Evolutionary conservation across 1,140 invertebrate species (phyloP).

Genomic region (Bactericera cockerelli): DNA sequence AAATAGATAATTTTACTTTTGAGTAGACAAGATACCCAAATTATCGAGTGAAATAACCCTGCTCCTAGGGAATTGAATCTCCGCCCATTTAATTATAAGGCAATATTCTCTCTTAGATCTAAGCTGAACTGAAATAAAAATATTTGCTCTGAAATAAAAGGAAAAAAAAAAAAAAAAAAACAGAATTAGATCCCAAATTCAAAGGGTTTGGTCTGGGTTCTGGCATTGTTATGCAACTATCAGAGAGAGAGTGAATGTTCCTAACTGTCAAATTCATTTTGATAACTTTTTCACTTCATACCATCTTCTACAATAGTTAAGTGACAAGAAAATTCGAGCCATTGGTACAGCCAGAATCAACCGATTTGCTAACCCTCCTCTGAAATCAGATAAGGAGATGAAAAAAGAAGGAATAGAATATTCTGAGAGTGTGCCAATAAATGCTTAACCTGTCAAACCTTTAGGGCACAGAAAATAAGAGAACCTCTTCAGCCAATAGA

Average conservation of each 20-base stretch:
- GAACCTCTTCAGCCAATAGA: neutral
- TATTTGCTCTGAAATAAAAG: constrained; percentile 23
- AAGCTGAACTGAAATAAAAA: constrained; percentile 18
- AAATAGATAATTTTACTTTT: too few relatives aligned
- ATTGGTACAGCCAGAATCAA: constrained; percentile 17
- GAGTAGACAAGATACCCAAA: too few relatives aligned
- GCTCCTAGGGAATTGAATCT: too few relatives aligned
- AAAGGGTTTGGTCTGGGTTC: neutral
- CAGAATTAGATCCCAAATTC: constrained; percentile 4
- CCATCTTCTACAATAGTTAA: constrained; percentile 14
- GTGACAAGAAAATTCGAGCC: constrained; percentile 9
- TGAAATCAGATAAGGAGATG: constrained; percentile 17
- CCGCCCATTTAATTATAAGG: too few relatives aligned
- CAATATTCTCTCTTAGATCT: too few relatives aligned
- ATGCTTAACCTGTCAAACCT: too few relatives aligned
- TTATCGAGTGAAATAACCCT: too few relatives aligned
- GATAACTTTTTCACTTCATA: constrained; percentile 19
- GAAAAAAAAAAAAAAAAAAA: too few relatives aligned
- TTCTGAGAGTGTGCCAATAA: neutral
- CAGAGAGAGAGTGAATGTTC: neutral
- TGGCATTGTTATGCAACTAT: constrained; percentile 11
- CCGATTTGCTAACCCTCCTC: constrained; percentile 13
- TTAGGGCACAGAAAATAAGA: too few relatives aligned
- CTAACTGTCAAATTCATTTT: constrained; percentile 15
- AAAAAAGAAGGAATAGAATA: constrained; percentile 18